phyloP scores from a whole-genome alignment of 2,113 vertebrate genomes.

The Hippolais icterina region DNA sequence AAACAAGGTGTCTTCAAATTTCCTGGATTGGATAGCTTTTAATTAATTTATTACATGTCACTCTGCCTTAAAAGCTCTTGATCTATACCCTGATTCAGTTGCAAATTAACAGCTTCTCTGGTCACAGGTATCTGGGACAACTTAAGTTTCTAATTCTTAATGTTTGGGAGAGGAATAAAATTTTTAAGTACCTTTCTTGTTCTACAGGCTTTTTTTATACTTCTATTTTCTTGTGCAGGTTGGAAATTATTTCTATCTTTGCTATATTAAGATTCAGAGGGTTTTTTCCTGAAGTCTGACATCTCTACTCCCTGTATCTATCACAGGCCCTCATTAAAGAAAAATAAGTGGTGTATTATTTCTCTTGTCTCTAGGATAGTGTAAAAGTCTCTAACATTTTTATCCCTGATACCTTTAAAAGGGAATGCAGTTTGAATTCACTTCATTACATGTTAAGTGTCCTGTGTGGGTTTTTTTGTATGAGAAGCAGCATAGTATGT shows the following conservation, averaged over 20 bases:
- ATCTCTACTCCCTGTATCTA: background rate
- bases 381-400: background rate
- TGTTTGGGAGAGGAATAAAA: background rate
- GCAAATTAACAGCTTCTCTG: background rate
- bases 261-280: background rate
- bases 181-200: background rate
- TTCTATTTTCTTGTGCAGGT: background rate
- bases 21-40: background rate
- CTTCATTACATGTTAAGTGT: background rate
- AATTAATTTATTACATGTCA: background rate
- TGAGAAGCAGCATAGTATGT: background rate
- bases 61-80: background rate
- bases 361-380: background rate
- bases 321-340: background rate
- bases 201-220: background rate
- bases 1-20: background rate
- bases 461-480: accelerated
- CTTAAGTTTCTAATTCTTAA: background rate
- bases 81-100: background rate
- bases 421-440: background rate
- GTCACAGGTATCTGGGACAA: background rate
- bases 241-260: background rate
- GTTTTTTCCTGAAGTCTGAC: background rate
- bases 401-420: background rate
- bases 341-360: background rate